Conservation (phyloP, 2,888 invertebrate species). For the Pristionchus entomophagus region DNA sequence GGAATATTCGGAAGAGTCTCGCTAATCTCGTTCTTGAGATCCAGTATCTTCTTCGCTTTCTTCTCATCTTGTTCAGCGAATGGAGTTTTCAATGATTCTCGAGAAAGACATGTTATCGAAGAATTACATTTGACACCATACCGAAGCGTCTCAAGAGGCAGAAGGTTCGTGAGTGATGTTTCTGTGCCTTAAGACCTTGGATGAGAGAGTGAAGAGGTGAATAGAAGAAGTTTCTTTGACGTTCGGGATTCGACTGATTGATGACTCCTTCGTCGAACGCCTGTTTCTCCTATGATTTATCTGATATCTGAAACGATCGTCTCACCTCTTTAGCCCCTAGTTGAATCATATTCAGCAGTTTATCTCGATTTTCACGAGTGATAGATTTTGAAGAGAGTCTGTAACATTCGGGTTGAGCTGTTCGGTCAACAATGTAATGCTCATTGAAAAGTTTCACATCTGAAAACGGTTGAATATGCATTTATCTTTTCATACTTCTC, state of each 20-base stretch:
- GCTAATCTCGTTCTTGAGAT: conserved; percentile 34
- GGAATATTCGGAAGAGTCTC: background rate
- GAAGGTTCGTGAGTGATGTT: background rate
- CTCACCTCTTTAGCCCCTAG: conserved; percentile 60
- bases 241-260: conserved; percentile 63
- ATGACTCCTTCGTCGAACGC: conserved; percentile 65
- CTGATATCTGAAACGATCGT: background rate
- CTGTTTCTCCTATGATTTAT: conserved; percentile 44
- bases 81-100: background rate
- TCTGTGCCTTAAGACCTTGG: background rate
- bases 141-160: conserved; percentile 28
- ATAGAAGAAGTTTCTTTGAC: conserved; percentile 64
- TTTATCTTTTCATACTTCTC: background rate
- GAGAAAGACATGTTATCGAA: background rate
- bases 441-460: conserved; percentile 76
- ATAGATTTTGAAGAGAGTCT: conserved; percentile 50
- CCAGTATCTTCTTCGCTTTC: background rate
- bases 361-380: background rate
- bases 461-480: too few species aligned
- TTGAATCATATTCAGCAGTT: conserved; percentile 57
- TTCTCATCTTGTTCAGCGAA: background rate
- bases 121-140: background rate
- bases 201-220: conserved; percentile 61
- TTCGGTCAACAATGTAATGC: conserved; percentile 77
- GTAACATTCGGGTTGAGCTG: conserved; percentile 66